A percentile compares a stretch with the other conserved stretches of the same genome.
phyloP scores from a whole-genome alignment of 1,140 invertebrate genomes.

The Mizuhopecten yessoensis region DNA sequence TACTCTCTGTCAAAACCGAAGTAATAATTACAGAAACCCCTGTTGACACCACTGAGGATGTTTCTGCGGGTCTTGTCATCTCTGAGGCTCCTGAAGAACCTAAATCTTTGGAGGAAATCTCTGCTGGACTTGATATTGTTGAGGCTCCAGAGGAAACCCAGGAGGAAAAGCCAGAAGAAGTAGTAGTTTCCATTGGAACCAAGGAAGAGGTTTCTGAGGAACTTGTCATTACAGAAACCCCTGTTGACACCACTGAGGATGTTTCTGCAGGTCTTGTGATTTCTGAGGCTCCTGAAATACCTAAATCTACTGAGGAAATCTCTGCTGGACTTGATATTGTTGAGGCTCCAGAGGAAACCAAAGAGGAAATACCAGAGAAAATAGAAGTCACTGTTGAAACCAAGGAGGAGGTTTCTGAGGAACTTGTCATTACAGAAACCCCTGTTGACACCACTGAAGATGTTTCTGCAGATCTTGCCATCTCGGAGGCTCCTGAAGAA shows the following conservation, averaged over 20 bases:
- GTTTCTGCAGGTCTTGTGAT: not conserved
- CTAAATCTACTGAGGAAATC: not conserved
- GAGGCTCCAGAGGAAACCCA: not conserved
- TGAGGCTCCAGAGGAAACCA: not conserved
- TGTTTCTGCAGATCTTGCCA: not conserved
- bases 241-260: not conserved
- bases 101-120: not conserved
- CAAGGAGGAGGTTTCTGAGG: not conserved
- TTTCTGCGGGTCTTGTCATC: not conserved
- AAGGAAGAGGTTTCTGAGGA: not conserved
- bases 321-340: not conserved
- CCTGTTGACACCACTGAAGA: not conserved
- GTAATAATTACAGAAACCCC: not conserved
- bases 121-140: not conserved
- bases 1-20: constrained; percentile 45
- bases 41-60: not conserved
- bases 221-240: not conserved
- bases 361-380: not conserved
- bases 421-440: not conserved
- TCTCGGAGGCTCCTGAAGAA: not conserved
- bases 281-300: not conserved
- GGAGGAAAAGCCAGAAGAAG: not conserved
- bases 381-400: not conserved
- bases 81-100: not conserved
- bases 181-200: not conserved